phyloP scores from a whole-genome alignment of 2,888 invertebrate species.

The Phanerotoma sp. region DNA sequence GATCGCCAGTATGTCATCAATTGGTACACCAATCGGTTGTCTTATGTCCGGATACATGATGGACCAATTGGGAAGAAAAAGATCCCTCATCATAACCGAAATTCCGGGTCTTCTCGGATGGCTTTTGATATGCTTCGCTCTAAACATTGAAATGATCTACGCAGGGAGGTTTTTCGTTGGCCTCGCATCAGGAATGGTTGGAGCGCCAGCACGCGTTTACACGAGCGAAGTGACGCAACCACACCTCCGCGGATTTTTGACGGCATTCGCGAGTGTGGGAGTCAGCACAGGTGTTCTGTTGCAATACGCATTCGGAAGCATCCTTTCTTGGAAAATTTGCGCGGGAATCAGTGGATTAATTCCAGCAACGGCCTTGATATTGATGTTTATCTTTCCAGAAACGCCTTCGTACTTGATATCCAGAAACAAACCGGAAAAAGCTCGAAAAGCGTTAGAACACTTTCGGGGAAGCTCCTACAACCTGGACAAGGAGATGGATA shows the following conservation, averaged over 20 bases:
- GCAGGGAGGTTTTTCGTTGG: constrained; percentile 69
- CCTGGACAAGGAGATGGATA: constrained; percentile 65
- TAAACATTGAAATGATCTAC: constrained; percentile 65
- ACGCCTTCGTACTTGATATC: constrained; percentile 72
- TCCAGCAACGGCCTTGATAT: constrained; percentile 63
- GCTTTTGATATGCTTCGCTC: constrained; percentile 64
- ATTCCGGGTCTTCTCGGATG: constrained; percentile 71
- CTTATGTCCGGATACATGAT: constrained; percentile 71
- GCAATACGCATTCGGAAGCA: constrained; percentile 65
- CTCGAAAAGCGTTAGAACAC: constrained; percentile 62
- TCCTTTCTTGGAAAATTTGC: constrained; percentile 65
- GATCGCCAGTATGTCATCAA: constrained; percentile 70
- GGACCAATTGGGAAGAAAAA: constrained; percentile 68
- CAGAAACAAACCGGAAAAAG: constrained; percentile 63
- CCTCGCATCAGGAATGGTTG: constrained; percentile 72
- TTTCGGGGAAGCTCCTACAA: constrained; percentile 66
- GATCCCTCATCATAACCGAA: constrained; percentile 67
- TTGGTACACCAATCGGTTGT: constrained; percentile 71
- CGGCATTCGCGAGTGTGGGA: constrained; percentile 70
- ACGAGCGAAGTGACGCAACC: constrained; percentile 73
- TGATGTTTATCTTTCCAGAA: constrained; percentile 69
- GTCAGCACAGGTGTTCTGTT: constrained; percentile 72
- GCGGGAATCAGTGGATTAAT: constrained; percentile 66
- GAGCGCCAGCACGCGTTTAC: constrained; percentile 70
- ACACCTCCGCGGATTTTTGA: constrained; percentile 73